These are phyloP conservation scores for Flexamia atlantica DNA, from an alignment of 2,888 invertebrate genomes.

Conservation along the genomic window DNA sequence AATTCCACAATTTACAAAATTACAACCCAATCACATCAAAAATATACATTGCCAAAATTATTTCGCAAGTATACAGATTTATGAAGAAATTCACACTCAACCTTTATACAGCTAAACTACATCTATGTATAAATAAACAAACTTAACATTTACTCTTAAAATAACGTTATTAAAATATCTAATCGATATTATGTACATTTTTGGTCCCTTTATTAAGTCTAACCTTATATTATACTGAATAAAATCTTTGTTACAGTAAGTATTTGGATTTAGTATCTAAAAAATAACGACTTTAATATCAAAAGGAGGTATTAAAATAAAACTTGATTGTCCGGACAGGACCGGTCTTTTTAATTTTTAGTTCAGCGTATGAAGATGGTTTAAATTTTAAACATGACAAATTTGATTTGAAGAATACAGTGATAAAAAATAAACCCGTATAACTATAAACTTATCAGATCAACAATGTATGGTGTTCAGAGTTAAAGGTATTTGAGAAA, in stretches of 20 bases:
- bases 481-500: too few relatives aligned
- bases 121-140: constrained; percentile 47
- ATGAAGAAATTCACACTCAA: constrained; percentile 42
- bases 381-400: too few relatives aligned
- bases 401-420: too few relatives aligned
- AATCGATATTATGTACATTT: constrained; percentile 58
- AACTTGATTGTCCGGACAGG: too few relatives aligned
- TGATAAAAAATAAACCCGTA: too few relatives aligned
- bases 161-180: constrained; percentile 50
- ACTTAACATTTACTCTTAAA: constrained; percentile 34
- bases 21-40: not conserved
- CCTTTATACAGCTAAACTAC: constrained; percentile 38
- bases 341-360: too few relatives aligned
- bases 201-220: constrained; percentile 61
- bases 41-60: constrained; percentile 32
- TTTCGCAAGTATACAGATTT: constrained; percentile 31
- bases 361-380: too few relatives aligned
- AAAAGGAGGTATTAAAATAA: too few relatives aligned
- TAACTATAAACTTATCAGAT: too few relatives aligned
- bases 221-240: constrained; percentile 41
- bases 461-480: too few relatives aligned
- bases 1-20: constrained; percentile 13
- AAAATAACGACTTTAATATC: too few relatives aligned
- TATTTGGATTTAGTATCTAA: not conserved
- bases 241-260: not conserved